Base-by-base conservation (phyloP, 2,797 vertebrate species). In the Avahi laniger region DNA sequence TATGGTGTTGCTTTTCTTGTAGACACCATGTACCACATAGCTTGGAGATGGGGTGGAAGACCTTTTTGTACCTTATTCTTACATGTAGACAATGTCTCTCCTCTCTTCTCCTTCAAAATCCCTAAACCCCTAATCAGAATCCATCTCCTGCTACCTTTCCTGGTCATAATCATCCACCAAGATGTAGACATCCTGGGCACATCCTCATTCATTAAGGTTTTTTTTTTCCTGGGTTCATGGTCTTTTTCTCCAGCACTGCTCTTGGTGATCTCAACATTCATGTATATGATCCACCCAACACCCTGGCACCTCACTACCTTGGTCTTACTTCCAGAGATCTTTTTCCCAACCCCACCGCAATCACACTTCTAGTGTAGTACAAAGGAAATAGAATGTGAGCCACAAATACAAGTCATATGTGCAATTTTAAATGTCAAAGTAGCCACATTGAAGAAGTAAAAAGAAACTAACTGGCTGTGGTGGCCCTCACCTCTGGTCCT, bases 401-500 rank as follows among this genome's bases (percentile, higher is more conserved):
- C 38, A 43, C 5, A 69, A n/a, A 20, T 13, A 50, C 1, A n/a
- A 86, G 46, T 5, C 9, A 61, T 38, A 33, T 13, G 18, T 76
- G 5, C 59, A 86, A 38, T 38, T 65, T 85, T 79, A 50, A 83
- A 57, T 87, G 50, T 43, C 54, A 59, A 4, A 50, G 24, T 35
- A 43, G 11, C 14, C 28, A 72, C 26, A 48, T 24, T 52, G 50
- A 84, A 91, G 80, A 69, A 87, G 52, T 88, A n/a, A 86, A 96
- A 83, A n/a, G 52, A n/a, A 93, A n/a, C 4, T 38, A 93, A n/a
- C 4, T 38, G 30, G 35, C 15, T 67, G 4, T n/a, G 3, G 33
- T n/a, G 63, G 33, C 33, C 35, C 33, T n/a, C 33, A 67, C 17
- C 33, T 67, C 14, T 9, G 33, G 33, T n/a, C 33, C 15, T 35